phyloP scores from a whole-genome alignment of 35 echinoderm and acorn worm genomes.

The Diadema setosum region DNA sequence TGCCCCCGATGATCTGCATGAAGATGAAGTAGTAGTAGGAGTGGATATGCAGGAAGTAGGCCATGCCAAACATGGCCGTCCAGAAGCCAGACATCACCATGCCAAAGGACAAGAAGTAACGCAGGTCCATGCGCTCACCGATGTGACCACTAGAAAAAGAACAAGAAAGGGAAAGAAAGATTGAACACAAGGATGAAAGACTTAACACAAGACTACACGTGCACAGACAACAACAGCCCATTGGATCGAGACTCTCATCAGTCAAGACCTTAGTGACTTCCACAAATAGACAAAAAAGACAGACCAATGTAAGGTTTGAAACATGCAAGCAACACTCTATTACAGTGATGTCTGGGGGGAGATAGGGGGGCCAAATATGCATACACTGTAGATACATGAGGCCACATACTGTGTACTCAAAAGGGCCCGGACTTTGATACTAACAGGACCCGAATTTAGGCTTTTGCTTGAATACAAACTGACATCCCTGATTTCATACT shows the following conservation, averaged over 20 bases:
- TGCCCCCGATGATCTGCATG: slow-evolving; percentile 83
- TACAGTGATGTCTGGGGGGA: too few species aligned
- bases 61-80: slow-evolving; percentile 76
- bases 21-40: slow-evolving; percentile 62
- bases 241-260: neutral
- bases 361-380: too few species aligned
- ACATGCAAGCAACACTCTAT: too few species aligned
- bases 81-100: slow-evolving; percentile 91
- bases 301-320: too few species aligned
- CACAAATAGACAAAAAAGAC: neutral
- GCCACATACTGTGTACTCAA: too few species aligned
- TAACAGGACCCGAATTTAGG: too few species aligned
- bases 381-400: too few species aligned
- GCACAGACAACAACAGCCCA: neutral
- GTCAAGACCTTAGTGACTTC: neutral
- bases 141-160: slow-evolving; percentile 79
- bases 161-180: neutral
- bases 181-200: too few species aligned
- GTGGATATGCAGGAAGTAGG: slow-evolving; percentile 80
- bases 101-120: slow-evolving; percentile 85
- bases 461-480: too few species aligned
- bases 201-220: neutral
- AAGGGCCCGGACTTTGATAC: too few species aligned
- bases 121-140: slow-evolving; percentile 82
- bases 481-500: too few species aligned